Evolutionary conservation across 2,888 invertebrate genomes (phyloP).

Genomic region (Lumbricus terrestris): DNA sequence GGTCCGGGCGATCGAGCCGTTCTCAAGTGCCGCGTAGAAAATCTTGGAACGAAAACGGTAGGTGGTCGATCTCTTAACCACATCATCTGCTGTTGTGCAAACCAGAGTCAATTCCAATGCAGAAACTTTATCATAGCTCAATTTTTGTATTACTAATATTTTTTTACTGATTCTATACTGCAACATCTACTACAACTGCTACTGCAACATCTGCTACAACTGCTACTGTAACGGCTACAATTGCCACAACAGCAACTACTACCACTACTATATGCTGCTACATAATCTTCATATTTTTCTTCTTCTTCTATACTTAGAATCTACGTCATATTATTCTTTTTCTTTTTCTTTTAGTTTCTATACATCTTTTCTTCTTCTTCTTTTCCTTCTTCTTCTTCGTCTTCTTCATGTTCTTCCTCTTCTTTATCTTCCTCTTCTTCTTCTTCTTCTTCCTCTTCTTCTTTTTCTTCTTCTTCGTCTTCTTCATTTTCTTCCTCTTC

Average conservation of each 20-base stretch:
- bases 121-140: neutral
- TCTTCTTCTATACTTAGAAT: too few relatives aligned
- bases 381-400: neutral
- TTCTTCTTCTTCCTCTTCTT: neutral
- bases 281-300: neutral
- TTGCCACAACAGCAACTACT: neutral
- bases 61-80: conserved; percentile 19
- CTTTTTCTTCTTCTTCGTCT: neutral
- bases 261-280: neutral
- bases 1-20: conserved; percentile 50
- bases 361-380: neutral
- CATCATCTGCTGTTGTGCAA: too few relatives aligned
- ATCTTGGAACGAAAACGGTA: conserved; percentile 52
- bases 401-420: too few relatives aligned
- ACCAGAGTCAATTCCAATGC: too few relatives aligned
- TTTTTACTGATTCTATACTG: neutral
- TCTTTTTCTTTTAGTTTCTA: neutral
- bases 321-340: neutral
- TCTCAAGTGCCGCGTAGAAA: conserved; percentile 49
- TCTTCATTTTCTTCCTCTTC: neutral
- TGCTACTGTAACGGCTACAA: neutral
- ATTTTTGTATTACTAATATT: neutral
- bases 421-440: neutral
- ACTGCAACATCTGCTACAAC: neutral
- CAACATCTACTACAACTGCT: neutral